Evolutionary conservation across 2,797 vertebrate genomes (phyloP).

Genomic region (Syngnathus rostellatus): DNA sequence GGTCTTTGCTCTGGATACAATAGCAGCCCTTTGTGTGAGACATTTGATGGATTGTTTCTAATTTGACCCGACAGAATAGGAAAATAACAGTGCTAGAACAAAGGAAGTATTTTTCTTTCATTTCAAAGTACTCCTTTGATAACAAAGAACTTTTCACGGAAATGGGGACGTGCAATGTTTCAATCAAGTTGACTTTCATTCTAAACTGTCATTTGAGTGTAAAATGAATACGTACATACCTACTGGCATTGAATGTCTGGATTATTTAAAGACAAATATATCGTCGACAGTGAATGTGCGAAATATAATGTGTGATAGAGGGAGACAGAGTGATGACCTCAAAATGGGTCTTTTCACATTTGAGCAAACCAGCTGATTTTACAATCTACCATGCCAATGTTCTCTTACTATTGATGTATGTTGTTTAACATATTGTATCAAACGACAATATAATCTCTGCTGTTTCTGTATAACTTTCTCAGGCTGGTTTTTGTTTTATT

Average conservation of each 20-base stretch:
- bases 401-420: not conserved
- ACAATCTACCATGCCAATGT: not conserved
- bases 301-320: not conserved
- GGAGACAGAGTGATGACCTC: no score
- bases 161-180: not conserved
- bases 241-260: no score
- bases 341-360: not conserved
- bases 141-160: not conserved
- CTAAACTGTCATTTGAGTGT: not conserved
- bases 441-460: no score
- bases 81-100: constrained; percentile 34
- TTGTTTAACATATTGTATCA: not conserved
- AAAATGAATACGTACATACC: not conserved
- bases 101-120: constrained; percentile 17
- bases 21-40: constrained; percentile 30
- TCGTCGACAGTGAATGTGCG: no score
- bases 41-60: constrained; percentile 37
- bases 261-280: no score
- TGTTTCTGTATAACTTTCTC: constrained; percentile 7
- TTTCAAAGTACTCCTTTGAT: not conserved
- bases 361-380: not conserved
- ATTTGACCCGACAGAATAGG: constrained; percentile 41
- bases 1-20: constrained; percentile 33
- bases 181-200: not conserved
- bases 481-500: not conserved